Conservation (phyloP, 2,797 vertebrate species). For the Todus mexicanus region DNA sequence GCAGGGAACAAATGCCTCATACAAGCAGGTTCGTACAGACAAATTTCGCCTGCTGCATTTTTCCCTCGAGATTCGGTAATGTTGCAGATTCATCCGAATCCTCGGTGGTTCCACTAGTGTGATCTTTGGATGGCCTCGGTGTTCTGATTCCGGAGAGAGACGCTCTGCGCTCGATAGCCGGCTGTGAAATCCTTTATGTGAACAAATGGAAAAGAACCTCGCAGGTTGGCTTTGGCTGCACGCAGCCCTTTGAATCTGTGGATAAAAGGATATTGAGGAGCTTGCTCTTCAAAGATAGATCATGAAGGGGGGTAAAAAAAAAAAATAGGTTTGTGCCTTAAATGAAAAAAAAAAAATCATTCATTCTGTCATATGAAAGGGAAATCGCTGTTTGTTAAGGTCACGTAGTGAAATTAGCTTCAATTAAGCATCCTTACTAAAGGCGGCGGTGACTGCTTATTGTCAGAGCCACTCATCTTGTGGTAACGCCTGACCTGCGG, state of each 20-base stretch:
- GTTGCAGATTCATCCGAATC: neutral
- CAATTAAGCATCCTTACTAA: neutral
- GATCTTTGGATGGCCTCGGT: neutral
- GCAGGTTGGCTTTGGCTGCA: neutral
- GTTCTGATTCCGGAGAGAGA: neutral
- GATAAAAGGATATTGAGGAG: neutral
- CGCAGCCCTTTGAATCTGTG: neutral
- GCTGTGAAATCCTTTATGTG: neutral
- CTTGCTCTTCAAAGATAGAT: neutral
- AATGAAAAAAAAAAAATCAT: neutral
- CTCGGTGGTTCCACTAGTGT: neutral
- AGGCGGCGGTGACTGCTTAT: neutral
- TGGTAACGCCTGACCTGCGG: neutral
- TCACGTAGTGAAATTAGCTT: slow-evolving; percentile 33
- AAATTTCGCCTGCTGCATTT: neutral
- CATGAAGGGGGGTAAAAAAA: neutral
- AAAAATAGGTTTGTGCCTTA: neutral
- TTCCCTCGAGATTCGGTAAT: neutral
- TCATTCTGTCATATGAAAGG: neutral
- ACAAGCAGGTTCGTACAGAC: neutral
- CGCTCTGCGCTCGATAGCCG: neutral
- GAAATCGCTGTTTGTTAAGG: slow-evolving; percentile 10
- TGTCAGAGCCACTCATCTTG: slow-evolving; percentile 10
- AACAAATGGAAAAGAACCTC: neutral
- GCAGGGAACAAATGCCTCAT: neutral